A percentile compares a stretch with the other conserved stretches of the same genome.
Conservation (phyloP, 2,888 invertebrate species). For the Erebia palarica region DNA sequence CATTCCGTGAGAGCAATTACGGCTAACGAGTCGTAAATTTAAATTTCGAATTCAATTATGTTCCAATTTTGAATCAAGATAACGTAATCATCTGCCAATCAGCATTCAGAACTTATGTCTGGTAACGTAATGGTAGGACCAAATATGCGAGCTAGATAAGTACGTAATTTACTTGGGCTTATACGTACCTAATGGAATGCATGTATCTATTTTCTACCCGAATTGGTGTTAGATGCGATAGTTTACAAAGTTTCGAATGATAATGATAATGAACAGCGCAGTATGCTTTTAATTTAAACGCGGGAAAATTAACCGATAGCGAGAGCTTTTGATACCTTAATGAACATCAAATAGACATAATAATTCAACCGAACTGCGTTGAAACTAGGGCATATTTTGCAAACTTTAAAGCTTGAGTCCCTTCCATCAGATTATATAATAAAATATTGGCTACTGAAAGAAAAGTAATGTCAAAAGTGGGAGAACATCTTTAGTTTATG, state of each 20-base stretch:
- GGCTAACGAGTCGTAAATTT: constrained; percentile 47
- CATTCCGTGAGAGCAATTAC: constrained; percentile 42
- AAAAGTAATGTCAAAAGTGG: no score
- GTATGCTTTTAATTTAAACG: not conserved
- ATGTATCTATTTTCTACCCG: not conserved
- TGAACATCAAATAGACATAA: not conserved
- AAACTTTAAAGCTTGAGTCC: no score
- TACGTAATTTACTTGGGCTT: constrained; percentile 13
- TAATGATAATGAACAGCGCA: not conserved
- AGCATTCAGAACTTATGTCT: constrained; percentile 31
- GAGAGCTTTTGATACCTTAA: not conserved
- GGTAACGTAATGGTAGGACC: constrained; percentile 2
- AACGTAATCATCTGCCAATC: constrained; percentile 47
- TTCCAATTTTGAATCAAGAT: constrained; percentile 47
- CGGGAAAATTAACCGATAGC: not conserved
- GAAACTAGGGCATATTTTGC: no score
- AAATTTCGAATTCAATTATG: constrained; percentile 48
- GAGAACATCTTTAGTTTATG: no score
- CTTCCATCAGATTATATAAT: no score
- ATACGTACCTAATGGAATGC: constrained; percentile 1
- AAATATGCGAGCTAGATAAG: not conserved
- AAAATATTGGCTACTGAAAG: no score
- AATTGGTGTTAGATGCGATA: constrained; percentile 7
- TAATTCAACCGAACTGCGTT: no score
- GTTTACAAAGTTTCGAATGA: not conserved